phyloP scores from a whole-genome alignment of 92 coral and sea anemone genomes.

The Palythoa caribaeorum region DNA sequence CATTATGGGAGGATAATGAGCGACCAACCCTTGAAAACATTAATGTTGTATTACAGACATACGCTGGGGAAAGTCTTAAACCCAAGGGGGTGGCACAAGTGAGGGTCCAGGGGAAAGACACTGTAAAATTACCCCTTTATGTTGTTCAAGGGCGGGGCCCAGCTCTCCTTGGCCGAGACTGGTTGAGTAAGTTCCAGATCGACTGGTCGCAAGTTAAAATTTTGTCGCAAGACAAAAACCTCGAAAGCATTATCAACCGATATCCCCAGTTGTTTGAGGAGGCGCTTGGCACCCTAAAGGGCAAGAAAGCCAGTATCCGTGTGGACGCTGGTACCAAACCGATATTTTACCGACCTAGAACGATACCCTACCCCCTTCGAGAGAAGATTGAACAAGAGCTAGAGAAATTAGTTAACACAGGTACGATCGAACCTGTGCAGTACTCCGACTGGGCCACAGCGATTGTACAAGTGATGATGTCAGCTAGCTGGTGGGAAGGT shows the following conservation, averaged over 20 bases:
- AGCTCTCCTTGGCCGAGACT: slow-evolving; percentile 64
- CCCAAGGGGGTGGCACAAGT: slow-evolving; percentile 54
- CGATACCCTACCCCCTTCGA: slow-evolving; percentile 55
- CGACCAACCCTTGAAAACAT: slow-evolving; percentile 25
- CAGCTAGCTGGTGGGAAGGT: too few species aligned
- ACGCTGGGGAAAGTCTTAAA: slow-evolving; percentile 67
- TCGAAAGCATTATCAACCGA: too few species aligned
- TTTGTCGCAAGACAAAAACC: too few species aligned
- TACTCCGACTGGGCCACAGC: not conserved
- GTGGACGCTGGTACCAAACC: too few species aligned
- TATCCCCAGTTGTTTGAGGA: too few species aligned
- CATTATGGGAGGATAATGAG: not conserved
- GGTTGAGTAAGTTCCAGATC: slow-evolving; percentile 45
- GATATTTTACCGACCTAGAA: slow-evolving; percentile 11
- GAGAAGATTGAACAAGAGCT: slow-evolving; percentile 47
- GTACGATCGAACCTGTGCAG: too few species aligned
- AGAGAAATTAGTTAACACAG: not conserved
- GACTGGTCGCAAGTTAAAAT: slow-evolving; percentile 30
- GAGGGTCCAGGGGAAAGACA: slow-evolving; percentile 43
- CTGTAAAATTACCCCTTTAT: not conserved
- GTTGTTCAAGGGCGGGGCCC: slow-evolving; percentile 58
- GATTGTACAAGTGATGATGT: not conserved
- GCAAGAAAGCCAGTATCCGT: too few species aligned
- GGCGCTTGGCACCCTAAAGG: too few species aligned
- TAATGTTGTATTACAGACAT: slow-evolving; percentile 49